Evolutionary conservation across 2,113 vertebrate species (phyloP).

Genomic region (Solenodon paradoxus): DNA sequence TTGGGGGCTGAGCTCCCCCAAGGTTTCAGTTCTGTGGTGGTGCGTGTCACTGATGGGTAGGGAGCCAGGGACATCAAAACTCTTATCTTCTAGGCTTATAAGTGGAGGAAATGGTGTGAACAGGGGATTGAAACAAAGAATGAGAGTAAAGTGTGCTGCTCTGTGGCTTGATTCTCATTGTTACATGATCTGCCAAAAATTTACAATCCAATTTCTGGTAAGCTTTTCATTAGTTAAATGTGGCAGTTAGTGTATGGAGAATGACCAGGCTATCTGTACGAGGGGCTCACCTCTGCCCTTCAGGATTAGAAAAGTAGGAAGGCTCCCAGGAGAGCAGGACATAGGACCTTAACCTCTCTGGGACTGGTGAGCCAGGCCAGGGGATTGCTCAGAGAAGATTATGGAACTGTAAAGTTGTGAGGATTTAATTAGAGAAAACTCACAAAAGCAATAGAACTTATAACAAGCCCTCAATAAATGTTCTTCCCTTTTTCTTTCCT

Average conservation of each 20-base stretch:
- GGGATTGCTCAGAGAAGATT: background rate
- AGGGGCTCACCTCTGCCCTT: background rate
- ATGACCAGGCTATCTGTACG: background rate
- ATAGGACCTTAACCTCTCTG: background rate
- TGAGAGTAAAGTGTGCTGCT: background rate
- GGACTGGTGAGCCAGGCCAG: too few species aligned
- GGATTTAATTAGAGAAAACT: background rate
- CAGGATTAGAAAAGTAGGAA: background rate
- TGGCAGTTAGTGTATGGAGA: background rate
- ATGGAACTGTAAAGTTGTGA: background rate
- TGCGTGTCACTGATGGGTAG: background rate
- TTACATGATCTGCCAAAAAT: background rate
- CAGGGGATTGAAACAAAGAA: background rate
- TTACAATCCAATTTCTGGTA: background rate
- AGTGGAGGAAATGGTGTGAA: background rate
- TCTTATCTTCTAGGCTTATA: background rate
- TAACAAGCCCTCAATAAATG: background rate
- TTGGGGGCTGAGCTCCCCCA: background rate
- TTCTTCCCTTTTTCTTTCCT: background rate
- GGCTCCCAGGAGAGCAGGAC: background rate
- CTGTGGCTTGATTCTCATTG: background rate
- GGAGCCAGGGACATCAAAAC: background rate
- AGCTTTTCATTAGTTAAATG: background rate
- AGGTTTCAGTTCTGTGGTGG: background rate
- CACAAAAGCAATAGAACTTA: background rate